Evolutionary conservation across 2,888 invertebrate genomes (phyloP), one percentile per base, ranked within the genome.

Genomic region (Augiades crinisus): DNA sequence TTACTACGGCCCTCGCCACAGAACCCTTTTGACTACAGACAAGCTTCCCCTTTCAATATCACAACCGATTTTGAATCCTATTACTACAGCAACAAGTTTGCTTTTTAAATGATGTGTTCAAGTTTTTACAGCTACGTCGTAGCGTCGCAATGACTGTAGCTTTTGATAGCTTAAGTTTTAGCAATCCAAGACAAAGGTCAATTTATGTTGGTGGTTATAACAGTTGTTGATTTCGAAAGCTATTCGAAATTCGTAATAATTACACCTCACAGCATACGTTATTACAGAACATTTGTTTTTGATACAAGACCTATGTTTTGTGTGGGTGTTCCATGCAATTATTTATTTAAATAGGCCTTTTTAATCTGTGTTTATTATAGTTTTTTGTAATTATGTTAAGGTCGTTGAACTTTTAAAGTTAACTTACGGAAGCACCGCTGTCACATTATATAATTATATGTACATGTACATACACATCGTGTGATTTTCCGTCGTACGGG

Each of bases 161-260:
- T 58, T 62, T 60, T 58, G 58, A 56, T 47, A 54, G 64, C 56
- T 66, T 59, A 58, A 67, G 59, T 59, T 70, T 67, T 67, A 54
- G 59, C 60, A 57, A 64, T 51, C 40, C 54, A 34, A 51, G 59
- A 54, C 30, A 49, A 37, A 57, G 72, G 37, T 63, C 74, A 65
- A 62, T 60, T 59, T 66, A 67, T 53, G 60, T 51, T 72, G 70
- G 73, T 53, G 57, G 56, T 54, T 63, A 70, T 67, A 77, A 73
- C 79, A 80, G 81, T 81, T 83, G 81, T 79, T 75, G 76, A 81
- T 73, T 75, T 74, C 68, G 68, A 75, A 78, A 68, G 62, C 67
- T 70, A 74, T 76, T 74, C 66, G 60, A 73, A 75, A 72, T 81
- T 72, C 63, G 57, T 72, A 76, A 74, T 80, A 80, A 82, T 82